Evolutionary conservation across 2,888 invertebrate species (phyloP), one percentile per base, ranked within the genome.

Genomic region (Stegophylla sp.): DNA sequence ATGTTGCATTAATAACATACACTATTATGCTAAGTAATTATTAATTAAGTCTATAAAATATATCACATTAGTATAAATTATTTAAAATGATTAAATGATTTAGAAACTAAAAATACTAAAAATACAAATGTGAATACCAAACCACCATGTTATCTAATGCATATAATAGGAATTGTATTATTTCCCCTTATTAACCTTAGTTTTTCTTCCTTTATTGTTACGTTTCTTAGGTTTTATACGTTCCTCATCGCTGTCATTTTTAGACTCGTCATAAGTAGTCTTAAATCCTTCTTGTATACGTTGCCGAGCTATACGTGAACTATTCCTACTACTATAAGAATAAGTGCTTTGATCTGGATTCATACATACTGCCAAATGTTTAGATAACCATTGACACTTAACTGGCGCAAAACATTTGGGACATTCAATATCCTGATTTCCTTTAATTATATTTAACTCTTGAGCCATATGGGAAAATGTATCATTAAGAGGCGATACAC

Each of bases 221-320:
- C 48, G 61, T 12, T 23, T 61, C 3, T 71, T 71, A 5, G 69
- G 48, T 48, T 43, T 69, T 1, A 23, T 7, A 63, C 17, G 28
- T 13, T 59, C 61, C 10, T 63, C 69, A 12, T 79, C 61, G n/a
- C 51, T 71, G 1, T 71, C 71, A 61, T 28, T 41, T 71, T 71
- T 79, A n/a, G 51, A 17, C 20, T 79, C 71, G 1, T 79, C 79
- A 15, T 61, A 45, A 34, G 45, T 20, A 0, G 71, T 71, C n/a
- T 71, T 79, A 69, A 79, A 71, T 17, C 71, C 79, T 26, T 79
- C 79, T 61, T 79, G 79, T 28, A 79, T 79, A 4, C 79, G 59
- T 34, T 79, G 69, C 13, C 79, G 59, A 23, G 79, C 79, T 48
- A 79, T 79, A 17, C 79, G 67, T 23, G 79, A 79, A 79, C 79